These are phyloP conservation scores for Glomeris maerens DNA, from an alignment of 1,140 invertebrate genomes.

Conservation along the genomic window DNA sequence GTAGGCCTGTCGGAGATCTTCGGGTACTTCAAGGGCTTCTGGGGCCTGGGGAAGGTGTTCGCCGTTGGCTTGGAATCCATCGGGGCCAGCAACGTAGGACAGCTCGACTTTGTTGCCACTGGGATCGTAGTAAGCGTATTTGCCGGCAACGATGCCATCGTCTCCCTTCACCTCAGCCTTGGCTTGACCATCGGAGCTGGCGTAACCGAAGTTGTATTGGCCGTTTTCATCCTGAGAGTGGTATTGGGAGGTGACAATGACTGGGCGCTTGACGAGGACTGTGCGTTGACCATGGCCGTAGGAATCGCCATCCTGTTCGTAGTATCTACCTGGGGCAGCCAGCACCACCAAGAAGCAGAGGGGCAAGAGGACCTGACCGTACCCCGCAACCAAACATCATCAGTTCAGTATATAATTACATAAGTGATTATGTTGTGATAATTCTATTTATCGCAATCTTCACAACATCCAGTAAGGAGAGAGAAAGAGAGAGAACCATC, in stretches of 20 bases:
- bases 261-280: too few species aligned
- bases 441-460: too few species aligned
- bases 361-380: too few species aligned
- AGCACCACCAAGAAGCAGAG: too few species aligned
- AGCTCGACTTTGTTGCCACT: constrained; percentile 75
- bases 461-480: too few species aligned
- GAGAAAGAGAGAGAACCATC: too few species aligned
- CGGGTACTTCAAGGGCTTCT: background rate
- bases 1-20: background rate
- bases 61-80: constrained; percentile 54
- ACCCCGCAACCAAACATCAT: too few species aligned
- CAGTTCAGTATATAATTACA: too few species aligned
- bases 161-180: constrained; percentile 73
- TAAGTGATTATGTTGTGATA: too few species aligned
- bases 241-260: constrained; percentile 2
- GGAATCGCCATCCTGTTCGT: too few species aligned
- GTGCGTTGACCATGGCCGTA: too few species aligned
- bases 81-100: constrained; percentile 80
- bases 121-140: constrained; percentile 76
- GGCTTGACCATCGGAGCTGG: constrained; percentile 75
- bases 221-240: constrained; percentile 30
- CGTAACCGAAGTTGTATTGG: constrained; percentile 76
- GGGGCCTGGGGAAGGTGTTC: background rate
- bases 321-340: too few species aligned
- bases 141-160: constrained; percentile 71